Percentiles rank a stretch among this genome's conserved stretches.
phyloP scores from a whole-genome alignment of 2,113 vertebrate genomes.

The Aptenodytes patagonicus region DNA sequence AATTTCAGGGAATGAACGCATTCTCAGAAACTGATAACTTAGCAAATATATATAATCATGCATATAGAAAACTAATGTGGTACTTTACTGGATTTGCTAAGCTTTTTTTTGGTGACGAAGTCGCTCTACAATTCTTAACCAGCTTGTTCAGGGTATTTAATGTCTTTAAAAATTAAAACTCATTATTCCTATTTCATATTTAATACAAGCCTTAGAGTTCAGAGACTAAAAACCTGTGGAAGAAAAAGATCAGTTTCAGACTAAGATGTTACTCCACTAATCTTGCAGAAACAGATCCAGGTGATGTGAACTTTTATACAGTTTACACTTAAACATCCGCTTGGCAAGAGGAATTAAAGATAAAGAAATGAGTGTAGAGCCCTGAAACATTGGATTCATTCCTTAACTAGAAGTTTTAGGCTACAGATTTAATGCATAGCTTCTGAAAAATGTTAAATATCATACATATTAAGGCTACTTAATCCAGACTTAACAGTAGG shows the following conservation, averaged over 20 bases:
- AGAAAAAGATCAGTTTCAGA: conserved; percentile 20
- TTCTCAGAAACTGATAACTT: not conserved
- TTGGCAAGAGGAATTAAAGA: conserved; percentile 25
- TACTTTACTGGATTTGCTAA: conserved; percentile 20
- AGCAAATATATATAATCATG: not conserved
- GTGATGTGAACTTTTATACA: conserved; percentile 24
- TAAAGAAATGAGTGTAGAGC: not conserved
- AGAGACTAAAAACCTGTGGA: not conserved
- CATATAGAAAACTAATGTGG: not conserved
- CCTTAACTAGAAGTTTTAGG: conserved; percentile 11
- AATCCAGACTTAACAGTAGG: conserved; percentile 54
- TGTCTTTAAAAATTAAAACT: conserved; percentile 41
- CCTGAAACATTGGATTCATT: not conserved
- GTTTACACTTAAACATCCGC: conserved; percentile 2
- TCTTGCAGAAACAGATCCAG: conserved; percentile 19
- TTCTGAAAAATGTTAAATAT: conserved; percentile 59
- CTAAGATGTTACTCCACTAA: conserved; percentile 33
- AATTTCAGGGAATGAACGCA: not conserved
- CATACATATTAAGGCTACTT: conserved; percentile 47
- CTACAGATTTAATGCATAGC: conserved; percentile 32
- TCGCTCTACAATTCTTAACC: not conserved
- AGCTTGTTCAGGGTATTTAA: conserved; percentile 29
- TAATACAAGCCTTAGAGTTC: not conserved
- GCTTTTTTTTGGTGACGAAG: not conserved
- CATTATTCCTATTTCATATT: conserved; percentile 34